Conservation (phyloP, 2,113 vertebrate species). For the Mormyrus lacerda region DNA sequence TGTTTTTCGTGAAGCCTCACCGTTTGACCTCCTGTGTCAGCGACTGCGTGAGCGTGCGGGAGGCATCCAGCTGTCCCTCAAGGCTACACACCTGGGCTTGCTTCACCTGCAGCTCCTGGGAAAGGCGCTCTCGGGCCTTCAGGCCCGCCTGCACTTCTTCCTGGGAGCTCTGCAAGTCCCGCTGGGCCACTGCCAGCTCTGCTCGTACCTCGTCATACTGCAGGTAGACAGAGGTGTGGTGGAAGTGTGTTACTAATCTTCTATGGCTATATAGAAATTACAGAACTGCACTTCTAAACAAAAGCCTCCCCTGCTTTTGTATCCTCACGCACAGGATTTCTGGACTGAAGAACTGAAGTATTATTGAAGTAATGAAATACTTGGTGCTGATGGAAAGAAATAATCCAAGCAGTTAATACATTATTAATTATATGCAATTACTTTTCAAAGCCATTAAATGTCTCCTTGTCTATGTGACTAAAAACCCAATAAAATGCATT, state of each 20-base stretch:
- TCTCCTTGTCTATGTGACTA: neutral
- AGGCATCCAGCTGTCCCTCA: slow-evolving; percentile 62
- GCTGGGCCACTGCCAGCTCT: slow-evolving; percentile 49
- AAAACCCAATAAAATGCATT: neutral
- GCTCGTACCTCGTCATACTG: slow-evolving; percentile 56
- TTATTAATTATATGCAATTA: neutral
- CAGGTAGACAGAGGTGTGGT: neutral
- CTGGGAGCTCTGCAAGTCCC: slow-evolving; percentile 9
- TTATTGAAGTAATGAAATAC: neutral
- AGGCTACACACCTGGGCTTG: slow-evolving; percentile 58
- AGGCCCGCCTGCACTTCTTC: slow-evolving; percentile 43
- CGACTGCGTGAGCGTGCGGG: slow-evolving; percentile 49
- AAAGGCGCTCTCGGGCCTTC: slow-evolving; percentile 45
- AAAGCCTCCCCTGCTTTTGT: neutral
- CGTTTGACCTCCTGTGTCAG: slow-evolving; percentile 64
- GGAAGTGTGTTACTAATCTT: neutral
- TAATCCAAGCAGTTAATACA: neutral
- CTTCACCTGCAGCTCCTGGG: slow-evolving; percentile 60
- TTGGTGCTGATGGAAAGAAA: neutral
- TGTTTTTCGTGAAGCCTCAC: slow-evolving; percentile 32
- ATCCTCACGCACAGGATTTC: neutral
- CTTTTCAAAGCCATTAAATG: neutral
- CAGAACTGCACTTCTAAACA: neutral
- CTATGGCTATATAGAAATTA: neutral
- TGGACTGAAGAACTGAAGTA: neutral